These are phyloP conservation scores for Dryas iulia DNA, from an alignment of 1,140 invertebrate species.

Conservation along the genomic window DNA sequence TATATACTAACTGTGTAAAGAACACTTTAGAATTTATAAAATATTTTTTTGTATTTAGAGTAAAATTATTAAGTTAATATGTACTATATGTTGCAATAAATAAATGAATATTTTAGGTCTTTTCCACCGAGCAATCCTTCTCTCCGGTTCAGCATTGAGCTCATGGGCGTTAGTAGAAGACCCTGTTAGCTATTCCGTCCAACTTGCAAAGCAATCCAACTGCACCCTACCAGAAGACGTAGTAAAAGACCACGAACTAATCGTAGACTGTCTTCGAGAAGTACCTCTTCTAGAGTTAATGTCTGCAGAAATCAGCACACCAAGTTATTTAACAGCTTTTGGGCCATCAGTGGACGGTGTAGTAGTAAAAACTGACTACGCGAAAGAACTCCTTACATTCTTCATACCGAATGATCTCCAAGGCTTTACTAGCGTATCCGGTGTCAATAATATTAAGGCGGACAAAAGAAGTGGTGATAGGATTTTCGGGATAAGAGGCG, in stretches of 20 bases:
- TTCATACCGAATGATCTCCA: constrained; percentile 54
- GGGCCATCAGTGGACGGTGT: constrained; percentile 93
- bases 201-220: constrained; percentile 91
- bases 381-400: constrained; percentile 86
- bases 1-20: too few relatives aligned
- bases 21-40: too few relatives aligned
- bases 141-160: constrained; percentile 95
- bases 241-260: constrained; percentile 88
- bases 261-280: constrained; percentile 90
- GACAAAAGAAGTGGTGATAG: constrained; percentile 82
- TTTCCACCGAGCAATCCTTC: constrained; percentile 93
- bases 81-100: too few relatives aligned
- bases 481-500: constrained; percentile 70
- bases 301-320: constrained; percentile 88
- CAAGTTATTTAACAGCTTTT: constrained; percentile 91
- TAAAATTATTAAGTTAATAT: too few relatives aligned
- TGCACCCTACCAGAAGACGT: constrained; percentile 91
- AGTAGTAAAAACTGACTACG: constrained; percentile 90
- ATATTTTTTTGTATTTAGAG: too few relatives aligned
- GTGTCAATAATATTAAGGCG: constrained; percentile 79
- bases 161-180: constrained; percentile 97
- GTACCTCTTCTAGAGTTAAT: constrained; percentile 89
- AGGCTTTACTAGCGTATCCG: constrained; percentile 60
- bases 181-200: constrained; percentile 91
- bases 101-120: constrained; percentile 87